A percentile compares a stretch with the other conserved stretches of the same genome.
Conservation (phyloP, 2,113 vertebrate species). For the Eudyptes chrysolophus region DNA sequence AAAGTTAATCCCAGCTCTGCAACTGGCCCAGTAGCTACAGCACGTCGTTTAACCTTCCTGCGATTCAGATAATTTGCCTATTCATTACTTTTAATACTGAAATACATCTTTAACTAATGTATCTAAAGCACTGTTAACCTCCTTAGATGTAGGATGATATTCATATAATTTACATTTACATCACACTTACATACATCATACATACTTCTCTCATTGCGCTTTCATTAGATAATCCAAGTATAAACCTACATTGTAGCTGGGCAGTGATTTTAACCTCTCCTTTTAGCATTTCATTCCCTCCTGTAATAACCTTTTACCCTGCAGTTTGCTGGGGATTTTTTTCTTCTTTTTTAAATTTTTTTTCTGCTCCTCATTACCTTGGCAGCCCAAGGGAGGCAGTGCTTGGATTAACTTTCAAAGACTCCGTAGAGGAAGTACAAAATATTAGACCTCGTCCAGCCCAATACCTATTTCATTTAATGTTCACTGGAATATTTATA, state of each 20-base stretch:
- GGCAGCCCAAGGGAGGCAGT: not conserved
- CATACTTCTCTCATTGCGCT: not conserved
- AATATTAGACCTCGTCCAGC: not conserved
- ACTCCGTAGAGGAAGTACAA: not conserved
- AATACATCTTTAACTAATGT: not conserved
- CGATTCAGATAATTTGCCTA: not conserved
- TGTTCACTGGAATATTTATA: not conserved
- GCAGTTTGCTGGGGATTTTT: not conserved
- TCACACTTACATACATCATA: not conserved
- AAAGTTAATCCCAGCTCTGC: not conserved
- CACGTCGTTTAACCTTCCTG: not conserved
- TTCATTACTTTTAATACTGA: not conserved
- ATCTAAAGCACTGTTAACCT: not conserved
- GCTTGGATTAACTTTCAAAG: constrained; percentile 5
- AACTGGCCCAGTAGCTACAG: not conserved
- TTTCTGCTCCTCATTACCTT: not conserved
- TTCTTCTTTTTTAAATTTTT: not conserved
- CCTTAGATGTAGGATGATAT: not conserved
- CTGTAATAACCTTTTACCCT: not conserved
- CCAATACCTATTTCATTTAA: not conserved
- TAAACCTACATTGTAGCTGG: not conserved
- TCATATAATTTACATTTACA: not conserved
- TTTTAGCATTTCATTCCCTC: not conserved
- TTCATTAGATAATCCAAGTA: not conserved
- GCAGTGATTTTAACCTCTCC: not conserved